phyloP scores from a whole-genome alignment of 2,888 invertebrate genomes.

The Caenorhabditis parvicauda region DNA sequence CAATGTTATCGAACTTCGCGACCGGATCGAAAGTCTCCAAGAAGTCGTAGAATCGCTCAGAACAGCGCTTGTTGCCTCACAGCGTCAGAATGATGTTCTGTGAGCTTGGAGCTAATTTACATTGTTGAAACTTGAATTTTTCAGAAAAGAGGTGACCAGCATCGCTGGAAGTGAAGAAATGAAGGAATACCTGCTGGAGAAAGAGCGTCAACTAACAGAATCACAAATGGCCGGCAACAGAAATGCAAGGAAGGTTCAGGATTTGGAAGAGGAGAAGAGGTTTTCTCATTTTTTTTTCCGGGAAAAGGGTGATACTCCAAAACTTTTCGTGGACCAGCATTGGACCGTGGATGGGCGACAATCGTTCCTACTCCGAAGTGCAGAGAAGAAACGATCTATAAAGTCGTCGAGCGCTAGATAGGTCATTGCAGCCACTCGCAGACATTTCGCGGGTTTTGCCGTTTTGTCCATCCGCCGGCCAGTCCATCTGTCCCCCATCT shows the following conservation, averaged over 20 bases:
- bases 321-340: background rate
- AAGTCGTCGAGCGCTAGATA: no score
- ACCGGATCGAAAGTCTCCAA: conserved; percentile 48
- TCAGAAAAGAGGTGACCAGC: conserved; percentile 3
- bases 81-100: conserved; percentile 52
- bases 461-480: no score
- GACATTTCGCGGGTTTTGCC: no score
- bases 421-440: no score
- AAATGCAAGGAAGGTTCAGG: conserved; percentile 37
- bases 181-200: conserved; percentile 35
- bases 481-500: no score
- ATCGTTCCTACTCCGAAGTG: no score
- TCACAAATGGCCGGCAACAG: conserved; percentile 44
- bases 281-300: background rate
- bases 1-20: conserved; percentile 49
- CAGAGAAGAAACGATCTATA: no score
- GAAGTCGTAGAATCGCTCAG: conserved; percentile 45
- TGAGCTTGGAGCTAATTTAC: conserved; percentile 12
- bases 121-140: background rate
- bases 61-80: conserved; percentile 43
- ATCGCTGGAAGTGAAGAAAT: conserved; percentile 28
- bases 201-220: conserved; percentile 40
- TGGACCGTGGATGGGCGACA: no score
- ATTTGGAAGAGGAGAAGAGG: conserved; percentile 39
- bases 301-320: background rate